Evolutionary conservation across 2,888 invertebrate genomes (phyloP).

Genomic region (Tricholauxania praeusta): DNA sequence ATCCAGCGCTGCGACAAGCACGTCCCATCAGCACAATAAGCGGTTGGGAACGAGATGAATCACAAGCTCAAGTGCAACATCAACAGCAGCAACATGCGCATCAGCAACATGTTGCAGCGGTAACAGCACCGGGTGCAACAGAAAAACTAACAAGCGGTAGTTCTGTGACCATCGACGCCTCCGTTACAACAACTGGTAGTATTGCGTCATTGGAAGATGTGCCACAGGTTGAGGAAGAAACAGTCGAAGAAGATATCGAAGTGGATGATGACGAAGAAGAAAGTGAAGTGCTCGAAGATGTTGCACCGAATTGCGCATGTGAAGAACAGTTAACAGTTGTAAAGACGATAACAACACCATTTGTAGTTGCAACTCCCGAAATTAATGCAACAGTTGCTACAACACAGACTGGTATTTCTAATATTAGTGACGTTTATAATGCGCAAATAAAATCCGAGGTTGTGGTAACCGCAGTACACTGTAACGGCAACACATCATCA

Average conservation of each 20-base stretch:
- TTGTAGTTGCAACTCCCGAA: conserved; percentile 19
- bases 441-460: conserved; percentile 66
- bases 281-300: conserved; percentile 51
- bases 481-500: conserved; percentile 53
- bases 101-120: conserved; percentile 42
- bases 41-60: conserved; percentile 85
- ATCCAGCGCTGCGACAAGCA: conserved; percentile 92
- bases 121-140: conserved; percentile 27
- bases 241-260: conserved; percentile 46
- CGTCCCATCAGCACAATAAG: conserved; percentile 96
- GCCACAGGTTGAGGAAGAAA: conserved; percentile 54
- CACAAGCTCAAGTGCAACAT: conserved; percentile 59
- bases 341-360: background rate
- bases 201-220: conserved; percentile 62
- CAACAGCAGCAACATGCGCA: conserved; percentile 54
- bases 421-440: conserved; percentile 68
- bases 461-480: conserved; percentile 50
- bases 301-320: conserved; percentile 51
- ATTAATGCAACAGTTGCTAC: conserved; percentile 51
- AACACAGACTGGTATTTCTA: conserved; percentile 55
- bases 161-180: conserved; percentile 45
- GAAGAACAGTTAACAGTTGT: conserved; percentile 43
- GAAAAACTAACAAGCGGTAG: background rate
- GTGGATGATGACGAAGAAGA: conserved; percentile 49
- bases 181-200: conserved; percentile 41